phyloP scores from a whole-genome alignment of 2,888 invertebrate genomes.

The Thymelicus lineola region DNA sequence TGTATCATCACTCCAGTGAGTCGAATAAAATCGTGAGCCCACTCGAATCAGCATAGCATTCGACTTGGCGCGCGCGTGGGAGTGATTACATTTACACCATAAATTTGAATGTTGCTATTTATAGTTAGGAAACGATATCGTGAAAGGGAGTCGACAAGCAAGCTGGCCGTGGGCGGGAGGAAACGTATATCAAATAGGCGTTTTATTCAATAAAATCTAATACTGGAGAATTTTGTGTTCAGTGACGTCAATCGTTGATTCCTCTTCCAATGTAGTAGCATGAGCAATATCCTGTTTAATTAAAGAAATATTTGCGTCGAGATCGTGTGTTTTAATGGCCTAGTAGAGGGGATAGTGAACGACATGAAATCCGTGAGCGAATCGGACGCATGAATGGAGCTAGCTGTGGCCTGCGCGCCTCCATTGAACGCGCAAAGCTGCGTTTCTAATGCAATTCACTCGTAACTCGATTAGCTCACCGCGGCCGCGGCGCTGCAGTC shows the following conservation, averaged over 20 bases:
- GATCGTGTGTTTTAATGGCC: not conserved
- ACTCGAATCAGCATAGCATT: slow-evolving; percentile 17
- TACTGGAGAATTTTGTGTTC: slow-evolving; percentile 4
- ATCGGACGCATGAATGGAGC: slow-evolving; percentile 69
- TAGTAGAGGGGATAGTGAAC: slow-evolving; percentile 52
- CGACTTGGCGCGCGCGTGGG: slow-evolving; percentile 55
- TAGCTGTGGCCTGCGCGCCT: slow-evolving; percentile 43
- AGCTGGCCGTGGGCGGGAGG: slow-evolving; percentile 52
- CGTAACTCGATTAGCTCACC: slow-evolving; percentile 61
- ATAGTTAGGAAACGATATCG: slow-evolving; percentile 65
- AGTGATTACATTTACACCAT: slow-evolving; percentile 69
- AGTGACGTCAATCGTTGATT: slow-evolving; percentile 24
- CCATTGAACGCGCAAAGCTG: slow-evolving; percentile 61
- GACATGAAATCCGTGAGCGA: slow-evolving; percentile 58
- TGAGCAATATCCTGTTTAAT: slow-evolving; percentile 14
- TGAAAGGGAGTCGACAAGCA: slow-evolving; percentile 58
- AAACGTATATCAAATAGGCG: slow-evolving; percentile 35
- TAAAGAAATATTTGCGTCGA: not conserved
- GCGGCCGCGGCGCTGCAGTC: slow-evolving; percentile 6
- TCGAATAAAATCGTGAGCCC: slow-evolving; percentile 29
- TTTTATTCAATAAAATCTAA: slow-evolving; percentile 44
- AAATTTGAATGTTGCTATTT: slow-evolving; percentile 71
- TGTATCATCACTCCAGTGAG: slow-evolving; percentile 31
- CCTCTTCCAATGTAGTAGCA: not conserved
- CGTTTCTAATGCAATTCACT: slow-evolving; percentile 61